phyloP scores from a whole-genome alignment of 2,113 vertebrate genomes.

The Tapirus terrestris region DNA sequence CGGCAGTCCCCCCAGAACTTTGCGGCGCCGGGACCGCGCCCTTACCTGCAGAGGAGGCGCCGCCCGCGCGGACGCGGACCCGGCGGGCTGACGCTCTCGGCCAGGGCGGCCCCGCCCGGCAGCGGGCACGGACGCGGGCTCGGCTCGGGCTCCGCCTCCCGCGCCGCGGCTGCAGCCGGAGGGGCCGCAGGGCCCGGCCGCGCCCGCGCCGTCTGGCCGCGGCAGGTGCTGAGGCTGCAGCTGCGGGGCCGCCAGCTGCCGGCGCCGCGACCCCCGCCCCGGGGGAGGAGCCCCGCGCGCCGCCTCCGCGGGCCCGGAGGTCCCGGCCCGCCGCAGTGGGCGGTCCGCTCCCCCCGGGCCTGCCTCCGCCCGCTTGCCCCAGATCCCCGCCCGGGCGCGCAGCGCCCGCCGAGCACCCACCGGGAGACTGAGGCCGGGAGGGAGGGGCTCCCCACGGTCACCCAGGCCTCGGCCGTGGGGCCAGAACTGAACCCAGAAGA shows the following conservation, averaged over 20 bases:
- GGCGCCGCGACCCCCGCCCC: conserved; percentile 60
- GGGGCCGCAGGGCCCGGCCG: conserved; percentile 14
- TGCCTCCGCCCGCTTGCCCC: not conserved
- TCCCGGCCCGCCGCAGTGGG: conserved; percentile 76
- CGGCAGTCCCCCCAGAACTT: conserved; percentile 65
- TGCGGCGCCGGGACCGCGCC: conserved; percentile 45
- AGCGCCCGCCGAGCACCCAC: not conserved
- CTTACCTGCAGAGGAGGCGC: conserved; percentile 77
- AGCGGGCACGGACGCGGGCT: not conserved
- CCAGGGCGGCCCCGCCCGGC: conserved; percentile 58
- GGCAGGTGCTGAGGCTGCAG: conserved; percentile 74
- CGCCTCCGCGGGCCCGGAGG: conserved; percentile 25
- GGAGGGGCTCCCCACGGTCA: conserved; percentile 57
- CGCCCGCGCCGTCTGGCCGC: conserved; percentile 63
- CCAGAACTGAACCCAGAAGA: not conserved
- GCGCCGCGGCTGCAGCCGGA: conserved; percentile 51
- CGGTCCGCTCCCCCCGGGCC: conserved; percentile 47
- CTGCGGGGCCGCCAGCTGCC: conserved; percentile 68
- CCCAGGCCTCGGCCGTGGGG: not conserved
- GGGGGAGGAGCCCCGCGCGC: conserved; percentile 68
- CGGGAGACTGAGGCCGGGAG: conserved; percentile 60
- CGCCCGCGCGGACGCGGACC: conserved; percentile 65
- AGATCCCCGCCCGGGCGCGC: not conserved
- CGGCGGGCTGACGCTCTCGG: not conserved
- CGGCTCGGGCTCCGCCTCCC: conserved; percentile 65